These are phyloP conservation scores for Lobophora halterata DNA, from an alignment of 2,888 invertebrate species.

Conservation along the genomic window DNA sequence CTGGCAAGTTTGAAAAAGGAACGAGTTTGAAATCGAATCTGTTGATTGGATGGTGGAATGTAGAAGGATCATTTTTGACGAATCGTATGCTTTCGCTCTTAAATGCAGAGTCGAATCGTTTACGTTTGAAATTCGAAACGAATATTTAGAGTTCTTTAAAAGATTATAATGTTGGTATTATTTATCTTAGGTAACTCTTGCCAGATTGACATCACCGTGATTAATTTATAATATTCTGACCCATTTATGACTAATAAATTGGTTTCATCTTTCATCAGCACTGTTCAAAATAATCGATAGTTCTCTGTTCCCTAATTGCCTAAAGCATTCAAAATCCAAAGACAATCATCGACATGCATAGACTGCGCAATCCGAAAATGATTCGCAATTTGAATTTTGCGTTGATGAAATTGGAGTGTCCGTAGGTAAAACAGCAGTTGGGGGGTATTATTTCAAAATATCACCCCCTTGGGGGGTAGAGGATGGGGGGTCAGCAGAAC, in stretches of 20 bases:
- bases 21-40: slow-evolving; percentile 29
- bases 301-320: too few relatives aligned
- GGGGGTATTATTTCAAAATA: slow-evolving; percentile 74
- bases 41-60: slow-evolving; percentile 3
- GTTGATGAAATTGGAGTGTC: slow-evolving; percentile 46
- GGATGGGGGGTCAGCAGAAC: slow-evolving; percentile 62
- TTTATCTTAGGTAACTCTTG: too few relatives aligned
- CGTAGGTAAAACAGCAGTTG: slow-evolving; percentile 51
- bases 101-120: too few relatives aligned
- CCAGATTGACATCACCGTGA: too few relatives aligned
- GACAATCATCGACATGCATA: slow-evolving; percentile 14
- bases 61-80: slow-evolving; percentile 8
- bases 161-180: too few relatives aligned
- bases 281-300: background rate
- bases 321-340: slow-evolving; percentile 1
- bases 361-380: slow-evolving; percentile 15
- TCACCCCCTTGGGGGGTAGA: slow-evolving; percentile 55
- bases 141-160: too few relatives aligned
- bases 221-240: too few relatives aligned
- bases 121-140: too few relatives aligned
- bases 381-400: slow-evolving; percentile 24
- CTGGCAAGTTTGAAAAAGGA: slow-evolving; percentile 27
- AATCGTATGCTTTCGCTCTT: background rate
- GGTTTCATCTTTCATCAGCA: background rate
- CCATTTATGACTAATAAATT: too few relatives aligned